Evolutionary conservation across 1,140 invertebrate genomes (phyloP), one percentile per base, ranked within the genome.

Genomic region (Eufriesea mexicana): DNA sequence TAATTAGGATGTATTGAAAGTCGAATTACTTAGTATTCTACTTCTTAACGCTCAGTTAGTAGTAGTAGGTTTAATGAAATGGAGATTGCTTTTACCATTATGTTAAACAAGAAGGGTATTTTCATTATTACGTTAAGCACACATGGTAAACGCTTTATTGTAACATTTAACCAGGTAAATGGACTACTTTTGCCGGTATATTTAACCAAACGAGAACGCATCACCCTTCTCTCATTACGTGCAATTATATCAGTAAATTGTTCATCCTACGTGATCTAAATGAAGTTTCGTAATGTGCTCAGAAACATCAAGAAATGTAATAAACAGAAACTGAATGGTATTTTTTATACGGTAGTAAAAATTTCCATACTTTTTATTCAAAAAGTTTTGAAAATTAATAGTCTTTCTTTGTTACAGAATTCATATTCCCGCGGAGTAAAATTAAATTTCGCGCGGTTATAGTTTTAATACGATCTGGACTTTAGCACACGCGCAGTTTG

Each of bases 181-280:
- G 28, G 47, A 49, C 47, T 42, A 66, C 10, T 42, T 66, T 28
- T 76, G 20, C 1, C 25, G 2, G 23, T 28, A 67, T 5, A 23
- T 54, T 77, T 70, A 70, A 59, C 10, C 23, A 54, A 76, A 76
- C 12, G 57, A 20, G 59, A 61, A 5, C 54, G 8, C 45, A 25
- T 23, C 20, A 79, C 77, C 49, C 66, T 79, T 79, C 8, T 35
- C 35, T 57, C 66, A 35, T 79, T 61, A 68, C n/a, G 12, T 0
- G 42, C 45, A 79, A 70, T 70, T 79, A 67, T 79, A 79, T 70
- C 8, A 54, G 0, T 79, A 79, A 79, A 70, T 70, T 79, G 54
- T 45, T 79, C 45, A 45, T 25, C 54, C 66, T 61, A 57, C 20
- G 8, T 59, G 25, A 49, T 16, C 16, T 35, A 72, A 72, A 72